Evolutionary conservation across 1,140 invertebrate genomes (phyloP).

Genomic region (Scaptodrosophila lebanonensis): DNA sequence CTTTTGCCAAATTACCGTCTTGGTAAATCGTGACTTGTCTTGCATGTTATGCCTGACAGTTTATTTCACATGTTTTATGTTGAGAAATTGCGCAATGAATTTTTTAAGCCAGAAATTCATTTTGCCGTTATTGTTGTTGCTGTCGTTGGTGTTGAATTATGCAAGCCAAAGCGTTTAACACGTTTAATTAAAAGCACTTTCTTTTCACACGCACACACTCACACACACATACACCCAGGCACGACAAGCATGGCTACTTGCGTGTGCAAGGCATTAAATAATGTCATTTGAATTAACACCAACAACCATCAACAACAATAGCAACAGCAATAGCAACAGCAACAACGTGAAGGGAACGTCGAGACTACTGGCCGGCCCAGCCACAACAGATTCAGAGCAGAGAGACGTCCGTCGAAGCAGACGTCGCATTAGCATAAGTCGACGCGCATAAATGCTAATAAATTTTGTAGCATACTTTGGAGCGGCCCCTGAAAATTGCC

Average conservation of each 20-base stretch:
- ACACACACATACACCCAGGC: background rate
- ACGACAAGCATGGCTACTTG: slow-evolving; percentile 14
- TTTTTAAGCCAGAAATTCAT: slow-evolving; percentile 13
- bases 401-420: slow-evolving; percentile 4
- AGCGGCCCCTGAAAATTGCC: slow-evolving; percentile 36
- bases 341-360: no score
- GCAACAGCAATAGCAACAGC: no score
- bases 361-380: no score
- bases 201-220: slow-evolving; percentile 49
- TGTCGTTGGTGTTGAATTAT: slow-evolving; percentile 40
- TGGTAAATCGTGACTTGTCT: no score
- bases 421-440: slow-evolving; percentile 60
- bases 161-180: slow-evolving; percentile 53
- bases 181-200: slow-evolving; percentile 68
- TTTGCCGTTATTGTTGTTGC: slow-evolving; percentile 6
- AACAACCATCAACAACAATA: slow-evolving; percentile 5
- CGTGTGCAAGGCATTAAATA: slow-evolving; percentile 70
- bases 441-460: slow-evolving; percentile 10
- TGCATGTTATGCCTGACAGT: no score
- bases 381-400: no score
- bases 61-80: no score
- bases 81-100: no score
- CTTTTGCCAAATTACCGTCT: no score
- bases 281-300: slow-evolving; percentile 71
- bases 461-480: slow-evolving; percentile 42